Base-by-base conservation (phyloP, 2,888 invertebrate genomes). In the Aspidiotus destructor region DNA sequence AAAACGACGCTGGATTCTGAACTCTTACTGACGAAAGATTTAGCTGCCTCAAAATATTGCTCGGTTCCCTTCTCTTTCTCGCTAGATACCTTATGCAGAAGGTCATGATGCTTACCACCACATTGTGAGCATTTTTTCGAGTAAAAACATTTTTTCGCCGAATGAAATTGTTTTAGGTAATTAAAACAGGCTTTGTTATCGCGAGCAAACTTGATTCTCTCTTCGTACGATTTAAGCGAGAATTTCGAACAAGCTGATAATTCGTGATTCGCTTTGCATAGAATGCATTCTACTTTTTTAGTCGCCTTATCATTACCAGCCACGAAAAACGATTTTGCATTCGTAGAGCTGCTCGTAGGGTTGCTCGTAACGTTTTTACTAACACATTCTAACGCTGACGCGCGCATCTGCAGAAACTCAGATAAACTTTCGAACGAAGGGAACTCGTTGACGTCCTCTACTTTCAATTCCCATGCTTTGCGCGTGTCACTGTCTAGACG, bases 41-140 rank as follows among this genome's bases (percentile, higher is more conserved):
- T 55, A n/a, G 9, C 15, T 10, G 55, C 55, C 55, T 55, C 55
- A n/a, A n/a, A n/a, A n/a, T n/a, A 10, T 55, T 55, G 9, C 55
- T 55, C 55, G 11, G 9, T 15, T n/a, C 11, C 8, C 15, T 55
- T 55, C 55, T 8, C 15, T n/a, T 55, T 15, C 9, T 55, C 15
- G 15, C 11, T 55, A 55, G 55, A 55, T 15, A 15, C 55, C 11
- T 55, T 55, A 44, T 44, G 48, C 13, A 44, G 13, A 8, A 44
- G 13, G 13, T 10, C 13, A 55, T 55, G 55, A 15, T 55, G 55
- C 11, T 15, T 8, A n/a, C 15, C 15, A 15, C 55, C 55, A 10
- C 55, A 55, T 15, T 55, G 9, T n/a, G 11, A 10, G 15, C 55
- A 55, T n/a, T 15, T n/a, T 8, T 8, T 10, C 8, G 55, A 8